Evolutionary conservation across 2,888 invertebrate species (phyloP), one percentile per base, ranked within the genome.

Genomic region (Lutraria lutraria): DNA sequence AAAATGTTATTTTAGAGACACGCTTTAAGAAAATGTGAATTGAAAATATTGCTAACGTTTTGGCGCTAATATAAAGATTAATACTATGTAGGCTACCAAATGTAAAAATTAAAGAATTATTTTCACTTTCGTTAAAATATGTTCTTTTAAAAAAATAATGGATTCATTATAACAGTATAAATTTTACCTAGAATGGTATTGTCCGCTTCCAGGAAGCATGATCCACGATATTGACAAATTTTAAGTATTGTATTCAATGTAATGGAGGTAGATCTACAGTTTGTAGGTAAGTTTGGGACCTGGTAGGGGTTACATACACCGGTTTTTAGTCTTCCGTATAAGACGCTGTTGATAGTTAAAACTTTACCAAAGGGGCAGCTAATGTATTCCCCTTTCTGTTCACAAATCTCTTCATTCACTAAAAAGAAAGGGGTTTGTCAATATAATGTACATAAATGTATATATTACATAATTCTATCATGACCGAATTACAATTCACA

Each of bases 281-380:
- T 92, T 4, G 88, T 89, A 6, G 91, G 91, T 21, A 91, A 60
- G 89, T 90, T 92, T 1, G 87, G 88, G 2, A 89, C 89, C 15
- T 68, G 25, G 86, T 92, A 92, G 0, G 92, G 92, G 79, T 92
- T 92, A 56, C 92, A 92, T 76, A 91, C 85, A n/a, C 91, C 89
- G 19, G 88, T 82, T 25, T 86, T 88, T 21, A 88, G 82, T 53
- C 93, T 80, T 29, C 92, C 89, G 80, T 91, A 92, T 63, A 88
- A 25, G 21, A 92, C 92, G 16, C 60, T 63, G 25, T 54, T 86
- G 13, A 92, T 89, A 25, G 43, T 53, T 19, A 92, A 72, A 0
- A 90, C 90, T 31, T 89, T 82, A 2, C 88, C 88, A 60, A 88
- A 29, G 0, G 91, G 91, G 31, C 92, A 92, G 16, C 79, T 86